Evolutionary conservation across 2,113 vertebrate species (phyloP).

Genomic region (Zosterops pallidus): DNA sequence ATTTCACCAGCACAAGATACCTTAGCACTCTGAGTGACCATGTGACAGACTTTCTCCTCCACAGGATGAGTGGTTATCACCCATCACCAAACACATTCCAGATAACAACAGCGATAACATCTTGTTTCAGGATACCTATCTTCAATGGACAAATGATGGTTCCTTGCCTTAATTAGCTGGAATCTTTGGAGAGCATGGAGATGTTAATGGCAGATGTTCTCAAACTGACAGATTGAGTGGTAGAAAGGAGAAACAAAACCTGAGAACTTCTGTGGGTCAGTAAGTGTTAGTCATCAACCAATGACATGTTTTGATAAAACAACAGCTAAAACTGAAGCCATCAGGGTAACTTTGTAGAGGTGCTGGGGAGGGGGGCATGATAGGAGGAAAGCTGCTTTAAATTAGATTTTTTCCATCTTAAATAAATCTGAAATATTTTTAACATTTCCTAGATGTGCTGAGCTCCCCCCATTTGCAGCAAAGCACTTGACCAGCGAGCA

Average conservation of each 20-base stretch:
- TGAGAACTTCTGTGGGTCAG: background rate
- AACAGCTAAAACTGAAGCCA: background rate
- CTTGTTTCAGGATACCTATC: background rate
- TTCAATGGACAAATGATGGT: background rate
- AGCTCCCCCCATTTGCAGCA: background rate
- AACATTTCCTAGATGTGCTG: background rate
- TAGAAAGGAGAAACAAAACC: background rate
- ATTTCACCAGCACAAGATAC: background rate
- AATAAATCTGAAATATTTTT: background rate
- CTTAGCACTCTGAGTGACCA: background rate
- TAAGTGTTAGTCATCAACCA: background rate
- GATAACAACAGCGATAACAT: rapidly evolving
- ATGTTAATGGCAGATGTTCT: background rate
- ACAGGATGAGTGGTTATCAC: background rate
- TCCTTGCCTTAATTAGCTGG: background rate
- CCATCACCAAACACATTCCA: background rate
- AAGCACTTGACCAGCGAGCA: slow-evolving; percentile 4
- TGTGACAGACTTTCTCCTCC: background rate
- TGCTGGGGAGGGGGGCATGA: background rate
- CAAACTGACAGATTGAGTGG: background rate
- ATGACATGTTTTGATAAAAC: background rate
- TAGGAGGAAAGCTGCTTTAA: slow-evolving; percentile 30
- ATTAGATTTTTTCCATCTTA: slow-evolving; percentile 24
- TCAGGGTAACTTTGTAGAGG: background rate
- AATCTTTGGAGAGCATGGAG: background rate